phyloP scores from a whole-genome alignment of 2,888 invertebrate genomes.

The Nesidiocoris tenuis region DNA sequence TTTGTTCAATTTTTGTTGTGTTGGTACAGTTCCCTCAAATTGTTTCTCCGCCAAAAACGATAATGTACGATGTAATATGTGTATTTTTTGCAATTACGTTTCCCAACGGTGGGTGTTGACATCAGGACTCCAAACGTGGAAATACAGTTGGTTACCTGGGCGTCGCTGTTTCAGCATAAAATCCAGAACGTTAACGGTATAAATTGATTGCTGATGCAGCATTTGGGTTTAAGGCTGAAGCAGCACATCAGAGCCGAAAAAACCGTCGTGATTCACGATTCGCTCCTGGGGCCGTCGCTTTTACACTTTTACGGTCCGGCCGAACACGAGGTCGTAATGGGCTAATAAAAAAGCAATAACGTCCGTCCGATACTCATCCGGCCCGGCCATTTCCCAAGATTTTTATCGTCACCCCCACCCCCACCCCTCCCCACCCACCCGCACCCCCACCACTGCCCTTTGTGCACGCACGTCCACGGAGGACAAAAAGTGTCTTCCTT shows the following conservation, averaged over 20 bases:
- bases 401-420: background rate
- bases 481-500: background rate
- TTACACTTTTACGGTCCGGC: background rate
- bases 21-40: too few species aligned
- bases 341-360: background rate
- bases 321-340: background rate
- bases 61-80: too few species aligned
- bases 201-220: too few species aligned
- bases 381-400: background rate
- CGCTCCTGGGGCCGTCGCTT: background rate
- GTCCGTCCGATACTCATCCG: background rate
- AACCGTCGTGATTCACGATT: background rate
- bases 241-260: background rate
- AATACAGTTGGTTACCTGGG: too few species aligned
- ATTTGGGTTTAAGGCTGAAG: too few species aligned
- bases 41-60: too few species aligned
- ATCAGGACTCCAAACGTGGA: too few species aligned
- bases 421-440: background rate
- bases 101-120: too few species aligned
- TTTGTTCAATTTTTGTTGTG: too few species aligned
- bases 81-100: too few species aligned
- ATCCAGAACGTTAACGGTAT: too few species aligned
- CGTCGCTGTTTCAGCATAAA: too few species aligned
- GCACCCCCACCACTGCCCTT: background rate
- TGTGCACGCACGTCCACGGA: background rate